Percentiles rank a stretch among this genome's conserved stretches.
Evolutionary conservation across 2,888 invertebrate species (phyloP).

Genomic region (Melipona bicolor): DNA sequence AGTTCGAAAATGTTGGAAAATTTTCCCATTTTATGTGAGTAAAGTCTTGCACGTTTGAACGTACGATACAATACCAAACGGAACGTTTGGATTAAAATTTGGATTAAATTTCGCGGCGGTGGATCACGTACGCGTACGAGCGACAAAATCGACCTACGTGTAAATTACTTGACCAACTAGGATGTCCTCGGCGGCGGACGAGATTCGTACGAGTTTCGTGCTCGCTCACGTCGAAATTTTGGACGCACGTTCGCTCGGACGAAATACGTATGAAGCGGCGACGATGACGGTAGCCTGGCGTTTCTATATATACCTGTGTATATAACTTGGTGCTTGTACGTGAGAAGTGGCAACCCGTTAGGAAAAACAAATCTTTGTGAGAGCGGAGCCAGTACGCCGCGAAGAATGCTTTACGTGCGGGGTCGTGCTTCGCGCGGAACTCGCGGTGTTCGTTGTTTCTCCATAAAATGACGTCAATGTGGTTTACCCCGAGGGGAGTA

Average conservation of each 20-base stretch:
- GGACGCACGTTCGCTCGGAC: slow-evolving; percentile 34
- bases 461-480: neutral
- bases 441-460: neutral
- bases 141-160: slow-evolving; percentile 7
- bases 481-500: neutral
- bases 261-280: slow-evolving; percentile 41
- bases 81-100: neutral
- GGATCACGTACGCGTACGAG: neutral
- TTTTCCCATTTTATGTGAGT: neutral
- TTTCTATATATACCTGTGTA: slow-evolving; percentile 35
- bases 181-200: neutral
- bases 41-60: neutral
- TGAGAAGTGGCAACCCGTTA: slow-evolving; percentile 45
- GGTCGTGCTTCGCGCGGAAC: neutral
- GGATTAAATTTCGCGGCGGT: neutral
- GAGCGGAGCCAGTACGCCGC: neutral
- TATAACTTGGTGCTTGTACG: slow-evolving; percentile 49
- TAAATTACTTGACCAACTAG: neutral
- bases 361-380: slow-evolving; percentile 46
- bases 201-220: slow-evolving; percentile 9
- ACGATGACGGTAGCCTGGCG: slow-evolving; percentile 33
- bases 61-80: too few relatives aligned
- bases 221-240: slow-evolving; percentile 32
- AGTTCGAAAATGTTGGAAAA: neutral
- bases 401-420: slow-evolving; percentile 8